Evolutionary conservation across 2,888 invertebrate genomes (phyloP).

Genomic region (Torymus tubicola): DNA sequence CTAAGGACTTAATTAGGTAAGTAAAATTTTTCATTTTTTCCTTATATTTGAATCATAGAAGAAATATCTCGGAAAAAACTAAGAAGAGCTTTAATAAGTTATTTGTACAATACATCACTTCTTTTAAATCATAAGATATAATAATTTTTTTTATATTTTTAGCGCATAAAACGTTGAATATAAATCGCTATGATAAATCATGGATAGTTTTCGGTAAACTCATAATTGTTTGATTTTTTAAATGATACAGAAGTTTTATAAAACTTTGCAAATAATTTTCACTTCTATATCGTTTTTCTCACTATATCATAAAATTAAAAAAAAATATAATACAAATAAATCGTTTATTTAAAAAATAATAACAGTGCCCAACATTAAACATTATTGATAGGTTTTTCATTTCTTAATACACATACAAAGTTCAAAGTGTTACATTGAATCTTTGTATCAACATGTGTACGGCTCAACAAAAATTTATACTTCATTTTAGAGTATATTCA

Average conservation of each 20-base stretch:
- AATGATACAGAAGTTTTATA: too few relatives aligned
- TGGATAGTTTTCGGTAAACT: too few relatives aligned
- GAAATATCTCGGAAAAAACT: conserved; percentile 34
- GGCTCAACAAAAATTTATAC: conserved; percentile 56
- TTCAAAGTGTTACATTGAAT: conserved; percentile 34
- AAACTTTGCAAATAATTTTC: too few relatives aligned
- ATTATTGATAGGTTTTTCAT: conserved; percentile 18
- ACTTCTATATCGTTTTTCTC: too few relatives aligned
- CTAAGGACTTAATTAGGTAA: conserved; percentile 34
- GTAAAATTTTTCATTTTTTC: conserved; percentile 29
- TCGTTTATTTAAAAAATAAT: conserved; percentile 10
- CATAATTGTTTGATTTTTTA: too few relatives aligned
- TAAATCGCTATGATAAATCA: too few relatives aligned
- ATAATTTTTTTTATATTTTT: conserved; percentile 4
- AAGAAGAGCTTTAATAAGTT: conserved; percentile 42
- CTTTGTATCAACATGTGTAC: conserved; percentile 35
- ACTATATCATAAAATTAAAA: neutral
- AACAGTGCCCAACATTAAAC: conserved; percentile 40
- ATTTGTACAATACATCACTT: conserved; percentile 54
- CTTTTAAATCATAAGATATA: conserved; percentile 27
- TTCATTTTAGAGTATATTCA: conserved; percentile 14
- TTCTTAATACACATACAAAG: conserved; percentile 20
- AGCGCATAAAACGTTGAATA: too few relatives aligned
- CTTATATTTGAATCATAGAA: conserved; percentile 24
- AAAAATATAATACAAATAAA: conserved; percentile 29